Evolutionary conservation across 2,888 invertebrate genomes (phyloP).

Genomic region (Catocala fraxini): DNA sequence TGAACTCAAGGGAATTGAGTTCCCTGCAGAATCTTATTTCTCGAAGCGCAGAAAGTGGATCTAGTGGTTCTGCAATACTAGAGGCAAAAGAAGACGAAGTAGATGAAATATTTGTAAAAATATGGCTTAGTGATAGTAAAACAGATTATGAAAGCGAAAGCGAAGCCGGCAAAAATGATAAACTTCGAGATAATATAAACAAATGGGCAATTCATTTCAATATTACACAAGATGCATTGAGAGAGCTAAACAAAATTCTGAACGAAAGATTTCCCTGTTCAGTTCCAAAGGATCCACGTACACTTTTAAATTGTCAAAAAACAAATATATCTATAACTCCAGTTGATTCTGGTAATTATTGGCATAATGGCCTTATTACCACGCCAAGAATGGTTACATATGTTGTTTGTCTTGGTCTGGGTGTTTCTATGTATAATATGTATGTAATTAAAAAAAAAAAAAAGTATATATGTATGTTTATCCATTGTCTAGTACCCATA

Average conservation of each 20-base stretch:
- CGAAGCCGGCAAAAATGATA: background rate
- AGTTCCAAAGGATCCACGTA: constrained; percentile 5
- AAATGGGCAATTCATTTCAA: constrained; percentile 1
- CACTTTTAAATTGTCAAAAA: constrained; percentile 10
- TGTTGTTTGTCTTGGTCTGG: too few relatives aligned
- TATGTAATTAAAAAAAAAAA: too few relatives aligned
- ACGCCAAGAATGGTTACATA: too few relatives aligned
- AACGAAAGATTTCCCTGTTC: constrained; percentile 10
- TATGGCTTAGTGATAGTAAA: background rate
- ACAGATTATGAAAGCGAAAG: background rate
- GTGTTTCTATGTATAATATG: too few relatives aligned
- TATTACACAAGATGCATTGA: constrained; percentile 6
- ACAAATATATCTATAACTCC: constrained; percentile 6
- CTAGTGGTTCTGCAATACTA: constrained; percentile 4
- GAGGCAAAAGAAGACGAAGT: constrained; percentile 3
- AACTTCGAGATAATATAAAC: background rate
- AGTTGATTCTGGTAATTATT: background rate
- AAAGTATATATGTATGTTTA: too few relatives aligned
- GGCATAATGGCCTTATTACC: background rate
- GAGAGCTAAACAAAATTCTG: constrained; percentile 4
- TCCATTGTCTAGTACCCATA: too few relatives aligned
- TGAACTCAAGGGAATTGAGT: constrained; percentile 9
- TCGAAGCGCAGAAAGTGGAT: constrained; percentile 3
- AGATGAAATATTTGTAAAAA: background rate
- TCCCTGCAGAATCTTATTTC: constrained; percentile 4